phyloP scores from a whole-genome alignment of 2,888 invertebrate species.

The Neuroscelio doddi region DNA sequence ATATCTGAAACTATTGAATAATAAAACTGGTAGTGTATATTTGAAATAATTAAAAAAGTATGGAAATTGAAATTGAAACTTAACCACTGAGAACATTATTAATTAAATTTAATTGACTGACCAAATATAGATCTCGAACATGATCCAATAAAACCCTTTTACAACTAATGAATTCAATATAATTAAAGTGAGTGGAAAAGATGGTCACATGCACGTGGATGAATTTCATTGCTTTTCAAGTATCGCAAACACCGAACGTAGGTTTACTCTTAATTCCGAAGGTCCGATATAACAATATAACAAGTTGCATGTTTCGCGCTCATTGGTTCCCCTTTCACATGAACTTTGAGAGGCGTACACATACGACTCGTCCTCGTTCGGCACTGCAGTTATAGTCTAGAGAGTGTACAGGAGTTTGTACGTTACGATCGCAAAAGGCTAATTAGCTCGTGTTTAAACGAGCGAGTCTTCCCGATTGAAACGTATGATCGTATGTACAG shows the following conservation, averaged over 20 bases:
- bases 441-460: conserved; percentile 57
- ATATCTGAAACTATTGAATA: no score
- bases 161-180: no score
- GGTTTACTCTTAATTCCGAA: conserved; percentile 30
- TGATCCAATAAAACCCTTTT: no score
- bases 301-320: conserved; percentile 55
- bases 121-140: no score
- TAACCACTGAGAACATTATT: no score
- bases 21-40: no score
- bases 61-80: no score
- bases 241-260: conserved; percentile 28
- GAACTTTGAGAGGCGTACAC: conserved; percentile 61
- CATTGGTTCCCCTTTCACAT: conserved; percentile 65
- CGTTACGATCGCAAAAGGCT: conserved; percentile 53
- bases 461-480: conserved; percentile 48
- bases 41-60: no score
- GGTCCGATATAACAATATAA: conserved; percentile 45
- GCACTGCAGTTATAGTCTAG: conserved; percentile 40
- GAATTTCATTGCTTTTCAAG: conserved; percentile 23
- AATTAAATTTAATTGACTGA: no score
- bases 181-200: conserved; percentile 16
- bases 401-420: conserved; percentile 47
- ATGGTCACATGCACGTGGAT: no score
- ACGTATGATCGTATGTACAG: conserved; percentile 47
- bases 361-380: conserved; percentile 62